Evolutionary conservation across 2,888 invertebrate species (phyloP).

Genomic region (Corythucha ciliata): DNA sequence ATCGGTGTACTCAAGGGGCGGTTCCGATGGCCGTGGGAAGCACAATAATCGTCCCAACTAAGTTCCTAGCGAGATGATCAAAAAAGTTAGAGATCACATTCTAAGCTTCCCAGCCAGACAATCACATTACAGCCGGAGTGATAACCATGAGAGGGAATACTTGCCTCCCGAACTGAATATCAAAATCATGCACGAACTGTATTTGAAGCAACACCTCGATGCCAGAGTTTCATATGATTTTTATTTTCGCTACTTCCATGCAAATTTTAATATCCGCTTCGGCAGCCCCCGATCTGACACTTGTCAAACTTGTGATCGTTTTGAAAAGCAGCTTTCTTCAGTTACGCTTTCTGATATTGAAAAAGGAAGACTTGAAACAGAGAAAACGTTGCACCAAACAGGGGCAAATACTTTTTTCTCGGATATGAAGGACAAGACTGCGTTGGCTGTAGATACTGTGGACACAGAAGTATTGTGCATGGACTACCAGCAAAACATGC

Average conservation of each 20-base stretch:
- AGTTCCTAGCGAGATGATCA: too few species aligned
- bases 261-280: slow-evolving; percentile 20
- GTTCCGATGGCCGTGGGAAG: too few species aligned
- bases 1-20: too few species aligned
- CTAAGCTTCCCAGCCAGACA: too few species aligned
- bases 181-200: slow-evolving; percentile 10
- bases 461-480: slow-evolving; percentile 12
- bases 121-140: background rate
- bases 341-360: slow-evolving; percentile 15
- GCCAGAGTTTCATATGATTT: slow-evolving; percentile 21
- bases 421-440: slow-evolving; percentile 15
- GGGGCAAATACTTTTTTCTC: slow-evolving; percentile 9
- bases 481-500: slow-evolving; percentile 16
- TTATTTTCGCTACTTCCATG: slow-evolving; percentile 22
- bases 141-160: background rate
- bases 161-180: slow-evolving; percentile 2
- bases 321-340: slow-evolving; percentile 19
- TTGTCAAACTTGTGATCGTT: slow-evolving; percentile 21
- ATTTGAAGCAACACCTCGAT: slow-evolving; percentile 5
- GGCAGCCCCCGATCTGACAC: slow-evolving; percentile 21
- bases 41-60: too few species aligned
- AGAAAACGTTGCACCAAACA: slow-evolving; percentile 15
- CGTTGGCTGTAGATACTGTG: slow-evolving; percentile 8
- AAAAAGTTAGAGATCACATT: too few species aligned
- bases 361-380: slow-evolving; percentile 16